A percentile compares a stretch with the other conserved stretches of the same genome.
These are phyloP conservation scores for Cephus runcator DNA, from an alignment of 2,888 invertebrate genomes.

Conservation along the genomic window DNA sequence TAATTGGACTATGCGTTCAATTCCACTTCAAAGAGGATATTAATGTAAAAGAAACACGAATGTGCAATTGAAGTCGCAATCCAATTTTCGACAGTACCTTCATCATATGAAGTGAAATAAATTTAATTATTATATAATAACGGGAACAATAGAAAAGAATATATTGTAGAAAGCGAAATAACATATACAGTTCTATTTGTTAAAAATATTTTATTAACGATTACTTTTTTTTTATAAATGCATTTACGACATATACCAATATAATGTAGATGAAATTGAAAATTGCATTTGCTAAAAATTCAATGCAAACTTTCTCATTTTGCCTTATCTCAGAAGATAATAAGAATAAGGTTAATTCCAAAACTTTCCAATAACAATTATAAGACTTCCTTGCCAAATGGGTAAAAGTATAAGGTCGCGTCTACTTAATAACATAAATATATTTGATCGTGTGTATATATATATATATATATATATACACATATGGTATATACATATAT, in stretches of 20 bases:
- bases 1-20: not conserved
- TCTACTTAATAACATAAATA: not conserved
- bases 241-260: too few relatives aligned
- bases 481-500: not conserved
- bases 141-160: not conserved
- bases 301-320: not conserved
- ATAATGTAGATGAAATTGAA: too few relatives aligned
- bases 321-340: not conserved
- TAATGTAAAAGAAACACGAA: not conserved
- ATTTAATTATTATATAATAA: not conserved
- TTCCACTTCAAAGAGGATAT: not conserved
- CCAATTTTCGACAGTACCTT: too few relatives aligned
- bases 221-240: too few relatives aligned
- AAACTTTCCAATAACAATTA: constrained; percentile 6
- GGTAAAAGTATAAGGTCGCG: too few relatives aligned
- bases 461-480: too few relatives aligned
- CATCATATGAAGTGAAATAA: too few relatives aligned
- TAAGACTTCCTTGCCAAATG: not conserved
- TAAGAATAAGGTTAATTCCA: not conserved
- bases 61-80: not conserved
- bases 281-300: too few relatives aligned
- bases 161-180: not conserved
- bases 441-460: not conserved
- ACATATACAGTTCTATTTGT: not conserved
- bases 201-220: too few relatives aligned